phyloP scores from a whole-genome alignment of 1,140 invertebrate species.

The Zaprionus camerounensis region DNA sequence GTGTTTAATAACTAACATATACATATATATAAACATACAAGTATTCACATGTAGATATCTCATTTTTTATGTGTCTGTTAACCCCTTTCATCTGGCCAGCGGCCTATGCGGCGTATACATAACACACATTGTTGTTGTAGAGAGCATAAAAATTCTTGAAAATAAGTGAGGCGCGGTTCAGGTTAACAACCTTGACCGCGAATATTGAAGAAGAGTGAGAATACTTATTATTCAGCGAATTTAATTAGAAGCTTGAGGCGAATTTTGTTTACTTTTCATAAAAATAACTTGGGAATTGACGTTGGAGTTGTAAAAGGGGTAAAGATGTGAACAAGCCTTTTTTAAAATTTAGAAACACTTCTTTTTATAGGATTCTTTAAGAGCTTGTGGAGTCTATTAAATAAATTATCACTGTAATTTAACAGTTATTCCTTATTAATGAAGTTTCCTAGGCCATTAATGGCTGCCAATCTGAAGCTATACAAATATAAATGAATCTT shows the following conservation, averaged over 20 bases:
- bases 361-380: background rate
- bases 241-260: constrained; percentile 30
- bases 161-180: constrained; percentile 41
- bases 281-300: background rate
- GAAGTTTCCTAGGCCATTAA: background rate
- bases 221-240: constrained; percentile 31
- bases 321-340: background rate
- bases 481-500: no score
- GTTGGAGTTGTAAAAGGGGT: background rate
- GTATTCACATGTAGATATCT: constrained; percentile 20
- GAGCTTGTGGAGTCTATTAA: background rate
- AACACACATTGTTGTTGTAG: constrained; percentile 45
- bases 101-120: constrained; percentile 61
- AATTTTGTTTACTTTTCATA: constrained; percentile 7
- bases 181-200: constrained; percentile 81
- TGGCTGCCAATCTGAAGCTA: no score
- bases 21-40: background rate
- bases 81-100: constrained; percentile 6
- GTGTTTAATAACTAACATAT: background rate
- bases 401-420: no score
- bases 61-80: constrained; percentile 37
- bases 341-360: no score
- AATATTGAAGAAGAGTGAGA: constrained; percentile 44
- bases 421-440: background rate
- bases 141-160: constrained; percentile 61